Evolutionary conservation across 2,797 vertebrate species (phyloP), one percentile per base, ranked within the genome.

Genomic region (Delichon dasypus): DNA sequence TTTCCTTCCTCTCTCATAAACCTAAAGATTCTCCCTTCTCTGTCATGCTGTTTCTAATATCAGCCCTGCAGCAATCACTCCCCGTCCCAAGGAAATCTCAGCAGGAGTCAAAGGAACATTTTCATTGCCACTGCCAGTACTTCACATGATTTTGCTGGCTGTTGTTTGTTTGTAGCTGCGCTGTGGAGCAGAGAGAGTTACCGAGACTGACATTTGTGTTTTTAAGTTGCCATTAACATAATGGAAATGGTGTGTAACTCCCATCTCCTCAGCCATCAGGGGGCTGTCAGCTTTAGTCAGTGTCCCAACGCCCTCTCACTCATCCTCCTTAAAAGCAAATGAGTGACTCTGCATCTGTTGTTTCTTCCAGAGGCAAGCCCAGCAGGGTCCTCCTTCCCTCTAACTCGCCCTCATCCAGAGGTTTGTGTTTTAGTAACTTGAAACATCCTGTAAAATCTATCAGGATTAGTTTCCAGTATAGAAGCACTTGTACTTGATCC

Each of bases 401-500:
- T 70, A 70, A 82, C 57, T 88, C 25, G 10, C 55, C 1, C 3
- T 87, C 6, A 1, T 85, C 78, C 93, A 70, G 80, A 86, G 25
- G 38, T 90, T 88, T 85, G 73, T 85, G 62, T 66, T 93, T 93
- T 87, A 88, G 85, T 89, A 95, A 93, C 68, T 66, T 88, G 81
- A 96, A 94, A 91, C 89, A 88, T 83, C 83, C 94, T 92, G 92
- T 89, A 90, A 95, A 95, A 96, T 53, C 88, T 94, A 94, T 86
- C 89, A 94, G 91, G 95, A 90, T 90, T 94, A 75, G 36, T 94
- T 93, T 81, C 80, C 89, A 90, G 91, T 55, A 90, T 88, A 83
- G 92, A 89, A 91, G 90, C 92, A 73, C 67, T 93, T 57, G 76
- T 82, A 78, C 53, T 60, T 42, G 45, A 67, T 91, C 85, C 90